phyloP scores from a whole-genome alignment of 2,888 invertebrate genomes.

The Parnassius mnemosyne region DNA sequence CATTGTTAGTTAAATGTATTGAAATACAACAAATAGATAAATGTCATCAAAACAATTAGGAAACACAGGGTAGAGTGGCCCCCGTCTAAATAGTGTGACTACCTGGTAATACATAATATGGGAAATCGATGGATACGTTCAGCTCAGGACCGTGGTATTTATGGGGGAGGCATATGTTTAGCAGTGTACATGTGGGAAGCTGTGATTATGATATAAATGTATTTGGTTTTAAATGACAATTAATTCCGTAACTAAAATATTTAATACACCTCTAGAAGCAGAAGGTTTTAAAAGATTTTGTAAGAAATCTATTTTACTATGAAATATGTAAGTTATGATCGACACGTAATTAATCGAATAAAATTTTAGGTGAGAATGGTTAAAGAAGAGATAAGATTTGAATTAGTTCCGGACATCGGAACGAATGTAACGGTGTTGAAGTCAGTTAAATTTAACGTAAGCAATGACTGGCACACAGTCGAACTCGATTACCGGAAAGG shows the following conservation, averaged over 20 bases:
- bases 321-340: too few species aligned
- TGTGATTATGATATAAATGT: background rate
- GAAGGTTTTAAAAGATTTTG: too few species aligned
- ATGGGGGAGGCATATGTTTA: too few species aligned
- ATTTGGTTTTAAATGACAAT: background rate
- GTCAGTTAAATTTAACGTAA: conserved; percentile 89
- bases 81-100: too few species aligned
- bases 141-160: too few species aligned
- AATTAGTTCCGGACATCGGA: conserved; percentile 86
- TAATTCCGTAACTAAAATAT: too few species aligned
- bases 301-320: too few species aligned
- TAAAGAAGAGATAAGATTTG: conserved; percentile 92
- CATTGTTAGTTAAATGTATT: background rate
- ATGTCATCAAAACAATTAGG: background rate
- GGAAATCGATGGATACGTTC: too few species aligned
- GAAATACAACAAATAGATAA: background rate
- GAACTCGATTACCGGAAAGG: conserved; percentile 88
- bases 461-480: conserved; percentile 91
- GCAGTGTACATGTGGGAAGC: background rate
- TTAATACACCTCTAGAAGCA: too few species aligned
- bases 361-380: conserved; percentile 85
- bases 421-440: conserved; percentile 89
- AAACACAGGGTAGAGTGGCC: too few species aligned
- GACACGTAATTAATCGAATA: too few species aligned
- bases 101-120: too few species aligned